Conservation (phyloP, 2,113 vertebrate genomes). For the Festucalex cinctus region DNA sequence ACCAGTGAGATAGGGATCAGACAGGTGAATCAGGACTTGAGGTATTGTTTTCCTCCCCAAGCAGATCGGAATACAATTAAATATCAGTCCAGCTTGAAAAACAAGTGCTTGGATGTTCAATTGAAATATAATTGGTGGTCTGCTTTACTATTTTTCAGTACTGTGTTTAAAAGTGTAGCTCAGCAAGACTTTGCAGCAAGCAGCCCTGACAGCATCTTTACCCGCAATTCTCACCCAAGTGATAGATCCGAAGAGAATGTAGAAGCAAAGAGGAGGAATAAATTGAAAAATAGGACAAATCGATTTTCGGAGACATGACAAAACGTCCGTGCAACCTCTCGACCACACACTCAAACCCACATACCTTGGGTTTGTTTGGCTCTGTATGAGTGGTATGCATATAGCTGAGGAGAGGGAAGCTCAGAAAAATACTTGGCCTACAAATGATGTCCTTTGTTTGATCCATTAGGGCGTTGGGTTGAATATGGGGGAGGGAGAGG, state of each 20-base stretch:
- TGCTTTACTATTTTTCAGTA: conserved; percentile 1
- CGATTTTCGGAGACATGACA: conserved; percentile 72
- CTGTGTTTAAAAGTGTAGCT: conserved; percentile 27
- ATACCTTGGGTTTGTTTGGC: conserved; percentile 60
- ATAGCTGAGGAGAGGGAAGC: conserved; percentile 59
- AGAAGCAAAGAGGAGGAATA: conserved; percentile 71
- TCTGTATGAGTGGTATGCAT: conserved; percentile 55
- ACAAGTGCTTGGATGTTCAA: conserved; percentile 24
- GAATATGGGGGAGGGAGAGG: neutral
- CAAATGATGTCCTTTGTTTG: conserved; percentile 77
- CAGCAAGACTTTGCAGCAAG: conserved; percentile 54
- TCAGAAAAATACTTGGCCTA: conserved; percentile 74
- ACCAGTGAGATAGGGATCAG: conserved; percentile 48
- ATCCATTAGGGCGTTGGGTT: conserved; percentile 59
- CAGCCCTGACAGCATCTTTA: conserved; percentile 51
- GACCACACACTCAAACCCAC: conserved; percentile 43
- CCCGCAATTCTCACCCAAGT: conserved; percentile 67
- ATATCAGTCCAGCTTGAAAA: conserved; percentile 31
- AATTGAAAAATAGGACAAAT: conserved; percentile 79
- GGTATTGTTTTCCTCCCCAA: conserved; percentile 60
- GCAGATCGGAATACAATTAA: conserved; percentile 44
- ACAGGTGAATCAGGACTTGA: conserved; percentile 38
- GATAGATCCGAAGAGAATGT: conserved; percentile 70
- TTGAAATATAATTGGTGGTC: neutral
- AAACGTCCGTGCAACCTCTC: conserved; percentile 71